phyloP scores from a whole-genome alignment of 2,888 invertebrate species.

The Priocnemis perturbator region DNA sequence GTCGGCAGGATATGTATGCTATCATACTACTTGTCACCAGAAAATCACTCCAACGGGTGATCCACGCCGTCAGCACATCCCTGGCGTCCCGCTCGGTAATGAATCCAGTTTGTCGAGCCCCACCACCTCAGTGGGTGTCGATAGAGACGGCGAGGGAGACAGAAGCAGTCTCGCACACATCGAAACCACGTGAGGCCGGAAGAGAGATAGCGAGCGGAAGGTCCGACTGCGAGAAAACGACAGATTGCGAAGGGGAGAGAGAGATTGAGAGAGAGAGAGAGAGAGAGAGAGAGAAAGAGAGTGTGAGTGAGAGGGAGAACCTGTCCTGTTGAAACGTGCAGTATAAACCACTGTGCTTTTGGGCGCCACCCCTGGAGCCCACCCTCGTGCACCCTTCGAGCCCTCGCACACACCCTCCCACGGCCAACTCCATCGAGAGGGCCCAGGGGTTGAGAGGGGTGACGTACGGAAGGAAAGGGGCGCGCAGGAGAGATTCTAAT shows the following conservation, averaged over 20 bases:
- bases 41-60: background rate
- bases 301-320: background rate
- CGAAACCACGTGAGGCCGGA: background rate
- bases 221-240: no score
- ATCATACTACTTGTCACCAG: background rate
- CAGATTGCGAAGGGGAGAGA: no score
- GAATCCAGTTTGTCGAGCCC: slow-evolving; percentile 57
- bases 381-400: slow-evolving; percentile 6
- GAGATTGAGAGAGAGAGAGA: no score
- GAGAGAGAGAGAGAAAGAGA: background rate
- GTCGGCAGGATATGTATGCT: background rate
- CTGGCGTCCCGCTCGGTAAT: slow-evolving; percentile 39
- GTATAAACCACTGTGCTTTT: slow-evolving; percentile 55
- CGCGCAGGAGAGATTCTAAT: slow-evolving; percentile 64
- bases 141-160: no score
- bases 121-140: slow-evolving; percentile 1
- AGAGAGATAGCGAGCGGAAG: no score
- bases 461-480: slow-evolving; percentile 11
- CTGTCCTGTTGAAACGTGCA: slow-evolving; percentile 10
- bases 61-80: background rate
- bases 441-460: slow-evolving; percentile 23
- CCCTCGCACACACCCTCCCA: slow-evolving; percentile 8
- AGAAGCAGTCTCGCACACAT: slow-evolving; percentile 34
- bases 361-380: slow-evolving; percentile 29
- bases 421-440: slow-evolving; percentile 16